Percentiles rank a stretch among this genome's conserved stretches.
Evolutionary conservation across 2,113 vertebrate species (phyloP).

Genomic region (Hemibagrus wyckioides): DNA sequence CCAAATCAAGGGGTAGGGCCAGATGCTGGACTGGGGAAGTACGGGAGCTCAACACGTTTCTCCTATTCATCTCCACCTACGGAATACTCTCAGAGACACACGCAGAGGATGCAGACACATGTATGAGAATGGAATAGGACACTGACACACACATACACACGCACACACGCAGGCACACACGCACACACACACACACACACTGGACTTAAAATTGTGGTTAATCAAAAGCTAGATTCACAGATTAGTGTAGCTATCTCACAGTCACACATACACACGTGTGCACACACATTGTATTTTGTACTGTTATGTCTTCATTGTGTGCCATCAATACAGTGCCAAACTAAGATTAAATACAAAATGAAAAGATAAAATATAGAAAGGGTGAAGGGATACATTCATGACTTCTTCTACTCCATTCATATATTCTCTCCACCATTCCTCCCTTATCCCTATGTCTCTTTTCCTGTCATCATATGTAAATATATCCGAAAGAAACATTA

Average conservation of each 20-base stretch:
- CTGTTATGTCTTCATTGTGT: slow-evolving; percentile 34
- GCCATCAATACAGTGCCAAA: slow-evolving; percentile 41
- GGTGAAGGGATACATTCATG: neutral
- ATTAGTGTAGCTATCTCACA: slow-evolving; percentile 25
- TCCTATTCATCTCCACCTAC: slow-evolving; percentile 92
- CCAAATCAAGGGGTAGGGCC: slow-evolving; percentile 46
- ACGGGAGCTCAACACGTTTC: slow-evolving; percentile 81
- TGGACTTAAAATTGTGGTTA: slow-evolving; percentile 1
- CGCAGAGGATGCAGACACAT: slow-evolving; percentile 97
- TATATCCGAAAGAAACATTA: slow-evolving; percentile 20
- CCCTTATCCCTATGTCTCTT: slow-evolving; percentile 1
- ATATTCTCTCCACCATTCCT: neutral
- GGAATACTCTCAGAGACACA: slow-evolving; percentile 90
- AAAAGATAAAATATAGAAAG: neutral
- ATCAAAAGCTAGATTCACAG: slow-evolving; percentile 18
- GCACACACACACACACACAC: slow-evolving; percentile 25
- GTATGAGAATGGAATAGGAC: slow-evolving; percentile 73
- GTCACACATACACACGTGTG: slow-evolving; percentile 22
- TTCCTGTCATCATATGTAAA: slow-evolving; percentile 36
- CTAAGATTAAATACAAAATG: neutral
- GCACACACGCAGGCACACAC: no score
- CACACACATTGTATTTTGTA: slow-evolving; percentile 35
- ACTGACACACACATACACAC: slow-evolving; percentile 24
- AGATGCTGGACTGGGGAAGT: slow-evolving; percentile 79
- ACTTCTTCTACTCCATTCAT: neutral